Conservation (phyloP, 2,888 invertebrate species). For the Tachina lurida region DNA sequence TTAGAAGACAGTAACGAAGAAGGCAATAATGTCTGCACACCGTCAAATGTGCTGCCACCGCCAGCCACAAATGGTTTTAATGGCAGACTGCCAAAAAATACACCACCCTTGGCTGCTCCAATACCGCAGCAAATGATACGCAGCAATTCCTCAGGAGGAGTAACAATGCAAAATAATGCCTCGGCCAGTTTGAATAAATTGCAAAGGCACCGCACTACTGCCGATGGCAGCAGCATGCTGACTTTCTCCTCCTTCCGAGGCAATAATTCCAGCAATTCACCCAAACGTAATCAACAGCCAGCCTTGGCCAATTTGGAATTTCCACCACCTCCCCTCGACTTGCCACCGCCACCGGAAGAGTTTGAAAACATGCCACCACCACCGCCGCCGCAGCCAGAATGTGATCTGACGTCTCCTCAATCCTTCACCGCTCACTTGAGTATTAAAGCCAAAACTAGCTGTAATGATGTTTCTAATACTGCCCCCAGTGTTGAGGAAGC, state of each 20-base stretch:
- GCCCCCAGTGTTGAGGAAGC: constrained; percentile 89
- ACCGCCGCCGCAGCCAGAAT: constrained; percentile 75
- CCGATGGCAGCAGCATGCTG: constrained; percentile 83
- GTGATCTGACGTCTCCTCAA: constrained; percentile 73
- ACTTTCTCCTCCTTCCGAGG: constrained; percentile 84
- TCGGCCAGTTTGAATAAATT: constrained; percentile 85
- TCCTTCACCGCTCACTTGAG: constrained; percentile 72
- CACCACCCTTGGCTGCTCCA: constrained; percentile 71
- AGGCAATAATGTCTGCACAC: constrained; percentile 12
- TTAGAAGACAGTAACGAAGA: constrained; percentile 87
- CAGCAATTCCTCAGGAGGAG: constrained; percentile 94
- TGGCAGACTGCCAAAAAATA: constrained; percentile 45
- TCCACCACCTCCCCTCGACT: constrained; percentile 92
- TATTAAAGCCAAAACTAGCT: constrained; percentile 77
- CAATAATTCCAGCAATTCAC: constrained; percentile 88
- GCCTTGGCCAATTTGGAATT: constrained; percentile 92
- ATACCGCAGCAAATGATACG: constrained; percentile 90
- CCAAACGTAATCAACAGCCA: constrained; percentile 88
- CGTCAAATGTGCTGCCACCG: constrained; percentile 70
- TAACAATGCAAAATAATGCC: constrained; percentile 87
- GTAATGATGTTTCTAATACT: constrained; percentile 85
- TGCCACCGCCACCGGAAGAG: constrained; percentile 91
- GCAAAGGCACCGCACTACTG: constrained; percentile 84
- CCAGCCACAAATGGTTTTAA: constrained; percentile 71
- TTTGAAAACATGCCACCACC: constrained; percentile 81